Evolutionary conservation across 1,140 invertebrate species (phyloP).

Genomic region (Drosophila setifemur): DNA sequence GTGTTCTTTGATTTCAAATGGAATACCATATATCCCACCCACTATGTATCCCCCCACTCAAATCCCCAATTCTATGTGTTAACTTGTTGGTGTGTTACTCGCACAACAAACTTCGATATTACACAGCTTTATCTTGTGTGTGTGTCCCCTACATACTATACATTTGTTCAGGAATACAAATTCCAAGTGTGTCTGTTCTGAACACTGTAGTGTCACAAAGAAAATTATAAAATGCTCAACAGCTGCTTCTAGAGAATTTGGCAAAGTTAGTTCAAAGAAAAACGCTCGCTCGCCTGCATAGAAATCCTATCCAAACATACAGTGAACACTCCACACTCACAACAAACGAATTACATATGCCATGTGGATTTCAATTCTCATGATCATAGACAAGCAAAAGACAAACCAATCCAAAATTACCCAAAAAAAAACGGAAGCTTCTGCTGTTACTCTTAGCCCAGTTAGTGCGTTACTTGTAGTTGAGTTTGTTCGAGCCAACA

Average conservation of each 20-base stretch:
- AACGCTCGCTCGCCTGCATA: constrained; percentile 44
- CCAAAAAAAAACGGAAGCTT: constrained; percentile 55
- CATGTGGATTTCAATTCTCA: not conserved
- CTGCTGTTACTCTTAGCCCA: constrained; percentile 70
- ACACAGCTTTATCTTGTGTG: constrained; percentile 45
- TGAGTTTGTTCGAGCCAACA: constrained; percentile 67
- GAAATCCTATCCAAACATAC: constrained; percentile 10
- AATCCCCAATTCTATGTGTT: constrained; percentile 51
- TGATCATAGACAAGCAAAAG: constrained; percentile 30
- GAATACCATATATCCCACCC: not conserved
- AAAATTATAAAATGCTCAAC: constrained; percentile 14
- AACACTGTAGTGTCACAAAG: constrained; percentile 15
- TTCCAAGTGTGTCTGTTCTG: constrained; percentile 7
- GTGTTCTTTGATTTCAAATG: constrained; percentile 18
- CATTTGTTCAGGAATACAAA: constrained; percentile 4
- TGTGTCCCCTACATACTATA: constrained; percentile 12
- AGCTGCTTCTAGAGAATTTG: constrained; percentile 45
- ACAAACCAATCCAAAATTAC: constrained; percentile 7
- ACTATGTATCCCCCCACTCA: constrained; percentile 18
- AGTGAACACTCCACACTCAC: constrained; percentile 13
- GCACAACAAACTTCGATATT: constrained; percentile 48
- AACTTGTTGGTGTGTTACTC: constrained; percentile 61
- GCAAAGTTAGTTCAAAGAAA: constrained; percentile 40
- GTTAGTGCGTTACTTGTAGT: constrained; percentile 73
- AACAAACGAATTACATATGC: constrained; percentile 30